phyloP scores from a whole-genome alignment of 2,797 vertebrate species.

The Myotis daubentonii region DNA sequence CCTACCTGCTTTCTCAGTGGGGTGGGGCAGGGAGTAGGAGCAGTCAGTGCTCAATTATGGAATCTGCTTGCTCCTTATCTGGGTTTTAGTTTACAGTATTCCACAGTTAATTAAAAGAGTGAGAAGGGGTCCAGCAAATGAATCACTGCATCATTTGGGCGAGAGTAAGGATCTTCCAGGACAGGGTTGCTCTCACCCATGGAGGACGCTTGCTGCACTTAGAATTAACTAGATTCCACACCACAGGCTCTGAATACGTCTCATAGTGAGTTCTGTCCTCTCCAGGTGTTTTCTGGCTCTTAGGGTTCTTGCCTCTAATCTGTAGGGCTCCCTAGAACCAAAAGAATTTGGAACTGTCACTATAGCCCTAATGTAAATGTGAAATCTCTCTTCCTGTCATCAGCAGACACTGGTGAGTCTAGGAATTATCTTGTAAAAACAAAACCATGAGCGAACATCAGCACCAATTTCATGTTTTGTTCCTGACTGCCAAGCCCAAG shows the following conservation, averaged over 20 bases:
- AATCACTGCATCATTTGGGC: not conserved
- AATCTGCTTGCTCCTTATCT: not conserved
- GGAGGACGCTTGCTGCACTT: fast-evolving
- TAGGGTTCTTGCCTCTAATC: not conserved
- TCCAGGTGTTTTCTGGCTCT: not conserved
- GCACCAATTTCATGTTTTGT: not conserved
- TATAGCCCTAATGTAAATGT: not conserved
- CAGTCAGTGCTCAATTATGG: not conserved
- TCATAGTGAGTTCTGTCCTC: not conserved
- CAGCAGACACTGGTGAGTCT: not conserved
- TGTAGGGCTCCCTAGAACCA: not conserved
- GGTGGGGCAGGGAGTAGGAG: too few relatives aligned
- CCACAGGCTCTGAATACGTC: not conserved
- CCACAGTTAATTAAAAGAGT: not conserved
- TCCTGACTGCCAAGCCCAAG: not conserved
- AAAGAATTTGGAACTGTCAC: not conserved
- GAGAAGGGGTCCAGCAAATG: not conserved
- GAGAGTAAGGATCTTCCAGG: not conserved
- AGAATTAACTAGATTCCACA: not conserved
- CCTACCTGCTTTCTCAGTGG: not conserved
- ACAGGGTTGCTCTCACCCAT: not conserved
- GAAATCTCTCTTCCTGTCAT: not conserved
- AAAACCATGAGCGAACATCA: not conserved
- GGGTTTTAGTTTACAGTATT: not conserved
- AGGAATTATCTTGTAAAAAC: not conserved